phyloP scores from a whole-genome alignment of 2,113 vertebrate species.

The Hyla sarda region DNA sequence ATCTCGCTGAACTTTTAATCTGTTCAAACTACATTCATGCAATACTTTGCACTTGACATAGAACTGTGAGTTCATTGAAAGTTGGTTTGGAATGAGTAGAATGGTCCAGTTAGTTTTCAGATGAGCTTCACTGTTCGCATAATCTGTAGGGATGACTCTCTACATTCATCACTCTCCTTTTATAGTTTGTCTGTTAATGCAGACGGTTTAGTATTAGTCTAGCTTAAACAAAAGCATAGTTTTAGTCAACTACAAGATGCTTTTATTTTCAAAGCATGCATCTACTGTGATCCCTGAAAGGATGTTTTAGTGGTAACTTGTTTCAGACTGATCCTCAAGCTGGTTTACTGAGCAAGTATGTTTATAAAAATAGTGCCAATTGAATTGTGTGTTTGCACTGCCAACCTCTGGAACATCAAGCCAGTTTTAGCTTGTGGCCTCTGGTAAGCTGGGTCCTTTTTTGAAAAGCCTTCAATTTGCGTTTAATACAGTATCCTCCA shows the following conservation, averaged over 20 bases:
- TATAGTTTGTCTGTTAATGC: not conserved
- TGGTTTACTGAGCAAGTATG: conserved; percentile 11
- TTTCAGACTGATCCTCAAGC: not conserved
- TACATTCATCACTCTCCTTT: not conserved
- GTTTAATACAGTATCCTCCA: not conserved
- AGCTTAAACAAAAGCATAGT: not conserved
- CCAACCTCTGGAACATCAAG: not conserved
- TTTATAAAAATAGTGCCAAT: conserved; percentile 59
- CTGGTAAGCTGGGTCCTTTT: not conserved
- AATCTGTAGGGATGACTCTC: conserved; percentile 15
- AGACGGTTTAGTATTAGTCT: not conserved
- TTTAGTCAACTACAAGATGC: not conserved
- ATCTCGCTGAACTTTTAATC: conserved; percentile 1
- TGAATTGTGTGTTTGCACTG: conserved; percentile 43
- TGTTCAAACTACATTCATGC: conserved; percentile 15
- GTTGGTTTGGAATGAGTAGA: conserved; percentile 3
- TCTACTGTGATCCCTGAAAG: not conserved
- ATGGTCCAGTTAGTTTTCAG: not conserved
- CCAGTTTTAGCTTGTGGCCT: not conserved
- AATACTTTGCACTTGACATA: conserved; percentile 51
- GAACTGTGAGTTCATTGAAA: not conserved
- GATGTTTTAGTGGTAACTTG: not conserved
- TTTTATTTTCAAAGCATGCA: not conserved
- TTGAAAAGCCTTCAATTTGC: not conserved
- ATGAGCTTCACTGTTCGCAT: not conserved